A percentile compares a stretch with the other conserved stretches of the same genome.
Evolutionary conservation across 1,140 invertebrate genomes (phyloP).

Genomic region (Melanaphis sacchari): DNA sequence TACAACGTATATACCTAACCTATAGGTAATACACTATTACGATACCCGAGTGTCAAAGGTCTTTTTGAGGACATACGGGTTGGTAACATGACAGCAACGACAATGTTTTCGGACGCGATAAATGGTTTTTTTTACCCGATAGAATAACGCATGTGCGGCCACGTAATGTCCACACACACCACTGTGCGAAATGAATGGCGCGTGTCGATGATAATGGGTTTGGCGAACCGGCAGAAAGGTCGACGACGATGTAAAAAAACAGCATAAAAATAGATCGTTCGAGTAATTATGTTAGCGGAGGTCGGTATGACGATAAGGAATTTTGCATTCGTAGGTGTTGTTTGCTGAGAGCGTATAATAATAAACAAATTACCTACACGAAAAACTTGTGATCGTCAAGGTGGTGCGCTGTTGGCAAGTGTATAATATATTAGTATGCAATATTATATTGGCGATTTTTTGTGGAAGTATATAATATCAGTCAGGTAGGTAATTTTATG

Average conservation of each 20-base stretch:
- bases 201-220: slow-evolving; percentile 3
- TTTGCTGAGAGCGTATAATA: neutral
- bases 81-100: neutral
- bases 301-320: slow-evolving; percentile 25
- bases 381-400: slow-evolving; percentile 7
- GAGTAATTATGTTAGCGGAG: neutral
- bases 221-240: neutral
- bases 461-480: neutral
- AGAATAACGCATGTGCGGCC: neutral
- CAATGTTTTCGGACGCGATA: neutral
- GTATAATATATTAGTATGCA: neutral
- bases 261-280: neutral
- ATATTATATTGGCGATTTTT: neutral
- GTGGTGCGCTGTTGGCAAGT: neutral
- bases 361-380: slow-evolving; percentile 14
- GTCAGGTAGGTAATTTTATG: neutral
- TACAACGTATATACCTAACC: neutral
- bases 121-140: neutral
- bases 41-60: slow-evolving; percentile 46
- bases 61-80: slow-evolving; percentile 14
- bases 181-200: neutral
- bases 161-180: neutral
- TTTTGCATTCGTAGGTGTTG: neutral
- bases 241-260: neutral
- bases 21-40: neutral